Percentiles rank a stretch among this genome's conserved stretches.
Evolutionary conservation across 2,113 vertebrate species (phyloP).

Genomic region (Leptodactylus fuscus): DNA sequence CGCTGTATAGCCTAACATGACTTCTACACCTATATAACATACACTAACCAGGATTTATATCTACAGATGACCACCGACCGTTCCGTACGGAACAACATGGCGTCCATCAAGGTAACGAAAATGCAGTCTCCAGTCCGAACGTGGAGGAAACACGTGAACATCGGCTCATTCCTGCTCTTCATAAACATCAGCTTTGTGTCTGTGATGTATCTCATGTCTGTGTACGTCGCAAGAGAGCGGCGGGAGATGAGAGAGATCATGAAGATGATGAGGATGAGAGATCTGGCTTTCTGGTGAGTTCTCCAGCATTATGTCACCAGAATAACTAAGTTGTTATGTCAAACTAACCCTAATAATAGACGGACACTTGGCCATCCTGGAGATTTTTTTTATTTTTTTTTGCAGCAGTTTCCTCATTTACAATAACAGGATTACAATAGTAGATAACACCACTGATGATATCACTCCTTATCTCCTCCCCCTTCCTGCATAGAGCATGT

Average conservation of each 20-base stretch:
- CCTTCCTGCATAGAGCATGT: no score
- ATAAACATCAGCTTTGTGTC: conserved; percentile 13
- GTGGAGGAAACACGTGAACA: accelerated
- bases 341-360: no score
- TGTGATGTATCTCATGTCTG: conserved; percentile 61
- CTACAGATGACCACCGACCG: conserved; percentile 66
- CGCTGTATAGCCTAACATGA: no score
- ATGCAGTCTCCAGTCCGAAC: conserved; percentile 22
- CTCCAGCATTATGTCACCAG: no score
- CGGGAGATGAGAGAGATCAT: conserved; percentile 80
- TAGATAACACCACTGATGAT: no score
- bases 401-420: no score
- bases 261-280: conserved; percentile 84
- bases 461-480: no score
- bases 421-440: no score
- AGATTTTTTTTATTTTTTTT: no score
- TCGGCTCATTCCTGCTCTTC: conserved; percentile 22
- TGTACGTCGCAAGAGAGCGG: conserved; percentile 65
- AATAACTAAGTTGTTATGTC: no score
- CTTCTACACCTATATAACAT: no score
- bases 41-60: background rate
- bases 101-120: conserved; percentile 61
- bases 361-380: no score
- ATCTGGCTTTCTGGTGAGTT: conserved; percentile 83
- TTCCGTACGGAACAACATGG: conserved; percentile 70